Evolutionary conservation across 2,888 invertebrate species (phyloP).

Genomic region (Polylopha cassiicola): DNA sequence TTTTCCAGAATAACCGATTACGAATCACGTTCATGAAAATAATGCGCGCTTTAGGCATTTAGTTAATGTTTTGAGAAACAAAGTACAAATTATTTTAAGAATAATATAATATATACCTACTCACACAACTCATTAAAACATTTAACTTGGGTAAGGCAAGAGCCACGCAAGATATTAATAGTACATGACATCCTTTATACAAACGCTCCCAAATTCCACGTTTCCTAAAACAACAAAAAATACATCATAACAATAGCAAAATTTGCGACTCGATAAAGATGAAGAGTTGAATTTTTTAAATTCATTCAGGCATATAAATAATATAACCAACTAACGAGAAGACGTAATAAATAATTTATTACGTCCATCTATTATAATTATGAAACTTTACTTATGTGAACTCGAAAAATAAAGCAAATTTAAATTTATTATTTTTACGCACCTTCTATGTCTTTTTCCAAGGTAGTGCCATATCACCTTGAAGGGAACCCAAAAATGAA

Average conservation of each 20-base stretch:
- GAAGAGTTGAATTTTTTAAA: too few species aligned
- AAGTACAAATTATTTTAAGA: not conserved
- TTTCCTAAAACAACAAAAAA: constrained; percentile 33
- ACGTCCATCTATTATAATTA: too few species aligned
- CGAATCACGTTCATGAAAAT: too few species aligned
- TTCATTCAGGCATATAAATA: too few species aligned
- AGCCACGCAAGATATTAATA: constrained; percentile 37
- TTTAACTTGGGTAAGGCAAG: constrained; percentile 42
- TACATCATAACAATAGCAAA: too few species aligned
- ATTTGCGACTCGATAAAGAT: too few species aligned
- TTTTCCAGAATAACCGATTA: too few species aligned
- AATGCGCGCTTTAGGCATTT: too few species aligned
- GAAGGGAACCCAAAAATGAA: constrained; percentile 57
- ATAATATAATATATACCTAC: constrained; percentile 21
- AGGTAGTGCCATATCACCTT: constrained; percentile 54
- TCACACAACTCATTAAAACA: constrained; percentile 50
- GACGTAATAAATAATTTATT: too few species aligned
- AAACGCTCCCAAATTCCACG: constrained; percentile 42
- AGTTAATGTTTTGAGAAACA: not conserved
- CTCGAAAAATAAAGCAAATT: too few species aligned
- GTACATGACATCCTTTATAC: constrained; percentile 36
- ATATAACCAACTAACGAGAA: too few species aligned
- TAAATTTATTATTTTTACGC: constrained; percentile 1
- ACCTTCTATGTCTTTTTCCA: constrained; percentile 37
- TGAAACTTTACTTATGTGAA: too few species aligned